Evolutionary conservation across 2,797 vertebrate species (phyloP).

Genomic region (Coregonus sp.): DNA sequence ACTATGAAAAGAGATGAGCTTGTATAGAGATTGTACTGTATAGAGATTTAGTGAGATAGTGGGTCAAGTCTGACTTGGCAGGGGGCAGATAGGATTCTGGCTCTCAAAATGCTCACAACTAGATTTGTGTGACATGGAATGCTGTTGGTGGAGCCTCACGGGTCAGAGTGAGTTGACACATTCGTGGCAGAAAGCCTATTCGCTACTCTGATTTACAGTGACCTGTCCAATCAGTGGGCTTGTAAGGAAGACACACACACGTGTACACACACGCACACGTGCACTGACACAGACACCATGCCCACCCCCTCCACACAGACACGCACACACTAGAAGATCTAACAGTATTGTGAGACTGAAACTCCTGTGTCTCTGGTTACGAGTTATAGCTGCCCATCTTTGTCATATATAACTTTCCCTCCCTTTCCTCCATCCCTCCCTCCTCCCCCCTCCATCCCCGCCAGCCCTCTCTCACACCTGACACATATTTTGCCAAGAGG

Average conservation of each 20-base stretch:
- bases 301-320: background rate
- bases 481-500: conserved; percentile 68
- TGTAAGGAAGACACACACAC: conserved; percentile 63
- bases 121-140: conserved; percentile 58
- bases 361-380: conserved; percentile 42
- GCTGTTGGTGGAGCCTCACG: conserved; percentile 55
- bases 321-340: conserved; percentile 49
- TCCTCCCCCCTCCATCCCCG: conserved; percentile 29
- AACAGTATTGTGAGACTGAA: conserved; percentile 39
- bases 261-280: conserved; percentile 38
- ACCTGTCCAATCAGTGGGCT: conserved; percentile 52
- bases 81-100: conserved; percentile 40
- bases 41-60: background rate
- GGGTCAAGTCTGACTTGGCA: conserved; percentile 28
- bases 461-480: conserved; percentile 22
- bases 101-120: conserved; percentile 50
- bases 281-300: conserved; percentile 10
- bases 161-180: conserved; percentile 59
- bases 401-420: conserved; percentile 56
- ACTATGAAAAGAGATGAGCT: background rate
- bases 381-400: conserved; percentile 59
- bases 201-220: conserved; percentile 66
- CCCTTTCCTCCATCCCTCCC: conserved; percentile 2
- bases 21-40: background rate
- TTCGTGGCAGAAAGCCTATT: conserved; percentile 70